Conservation (phyloP, 2,888 invertebrate species). For the Ptycholaimellus sp. region DNA sequence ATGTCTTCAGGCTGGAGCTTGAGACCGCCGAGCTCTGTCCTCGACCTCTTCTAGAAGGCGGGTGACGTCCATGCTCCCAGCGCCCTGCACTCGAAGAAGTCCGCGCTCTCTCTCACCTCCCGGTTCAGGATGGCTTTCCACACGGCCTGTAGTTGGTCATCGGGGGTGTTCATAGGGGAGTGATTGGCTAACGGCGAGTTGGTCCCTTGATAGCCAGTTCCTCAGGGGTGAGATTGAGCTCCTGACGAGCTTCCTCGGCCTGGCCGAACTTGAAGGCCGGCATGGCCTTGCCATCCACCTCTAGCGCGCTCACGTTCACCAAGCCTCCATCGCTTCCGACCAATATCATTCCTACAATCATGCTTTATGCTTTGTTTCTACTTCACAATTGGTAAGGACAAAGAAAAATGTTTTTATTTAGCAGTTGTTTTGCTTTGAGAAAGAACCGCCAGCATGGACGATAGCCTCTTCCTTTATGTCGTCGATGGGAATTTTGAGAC, state of each 20-base stretch:
- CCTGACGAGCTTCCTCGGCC: slow-evolving; percentile 34
- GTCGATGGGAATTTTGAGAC: too few relatives aligned
- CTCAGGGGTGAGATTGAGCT: slow-evolving; percentile 44
- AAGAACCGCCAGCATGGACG: too few relatives aligned
- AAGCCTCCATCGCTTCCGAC: slow-evolving; percentile 52
- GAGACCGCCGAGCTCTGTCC: slow-evolving; percentile 30
- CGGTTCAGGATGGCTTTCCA: slow-evolving; percentile 63
- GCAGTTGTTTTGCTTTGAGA: too few relatives aligned
- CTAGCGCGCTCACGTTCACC: slow-evolving; percentile 32
- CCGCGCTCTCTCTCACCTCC: slow-evolving; percentile 43
- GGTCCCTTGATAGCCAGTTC: slow-evolving; percentile 40
- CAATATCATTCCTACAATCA: slow-evolving; percentile 53
- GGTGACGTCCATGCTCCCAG: slow-evolving; percentile 93
- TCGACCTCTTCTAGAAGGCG: slow-evolving; percentile 62
- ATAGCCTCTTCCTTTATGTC: too few relatives aligned
- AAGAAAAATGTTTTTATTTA: too few relatives aligned
- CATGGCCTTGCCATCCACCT: slow-evolving; percentile 49
- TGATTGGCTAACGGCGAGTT: slow-evolving; percentile 15
- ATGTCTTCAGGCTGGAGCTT: slow-evolving; percentile 36
- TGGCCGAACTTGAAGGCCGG: slow-evolving; percentile 38
- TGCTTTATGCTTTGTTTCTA: too few relatives aligned
- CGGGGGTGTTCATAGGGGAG: neutral
- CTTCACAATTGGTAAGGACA: too few relatives aligned
- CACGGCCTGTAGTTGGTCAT: slow-evolving; percentile 35
- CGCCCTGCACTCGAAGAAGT: slow-evolving; percentile 80